Base-by-base conservation (phyloP, 2,113 vertebrate species). In the Dasyornis broadbenti region DNA sequence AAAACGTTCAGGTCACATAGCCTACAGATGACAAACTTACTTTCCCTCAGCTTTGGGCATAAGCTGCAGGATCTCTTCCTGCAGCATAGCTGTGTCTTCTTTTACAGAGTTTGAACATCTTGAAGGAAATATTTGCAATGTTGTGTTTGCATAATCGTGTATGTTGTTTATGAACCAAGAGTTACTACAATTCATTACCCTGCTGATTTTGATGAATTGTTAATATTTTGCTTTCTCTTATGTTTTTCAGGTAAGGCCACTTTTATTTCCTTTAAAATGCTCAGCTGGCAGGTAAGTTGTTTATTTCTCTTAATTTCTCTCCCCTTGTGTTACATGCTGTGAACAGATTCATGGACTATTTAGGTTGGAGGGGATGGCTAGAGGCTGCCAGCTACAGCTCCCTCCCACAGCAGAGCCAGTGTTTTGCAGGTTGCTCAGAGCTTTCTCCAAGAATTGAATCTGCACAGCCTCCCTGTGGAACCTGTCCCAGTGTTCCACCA, bases 211-310 rank as follows among this genome's bases (percentile, higher is more conserved):
- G 71, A 79, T 57, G 37, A 95, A 90, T 59, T 93, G 54, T 70
- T 95, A 81, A 92, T 33, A 18, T 95, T 95, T 94, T 82, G 15
- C 61, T 94, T 87, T 91, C 35, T 91, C 15, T 95, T 93, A 57
- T 65, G 30, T 95, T 97, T 97, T 97, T 89, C 84, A 97, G 89
- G 80, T 94, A 96, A 97, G 94, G 60, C 23, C 50, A n/a, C 22
- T 56, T 89, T 94, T 72, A 31, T 94, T 94, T 61, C 56, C 63
- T 39, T 91, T 96, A 70, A 93, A 72, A 54, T 49, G 66, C 42
- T 47, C 82, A 35, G 15, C 31, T 90, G 79, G 30, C 44, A 87
- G 91, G 95, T 90, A 89, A 94, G 94, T 91, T 90, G 26, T 54
- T 77, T 68, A 45, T 82, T 66, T 91, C 28, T 87, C 49, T 82